Conservation (phyloP, 30 jellyfish, hydroid and myxozoan genomes). For the Aurelia aurita region DNA sequence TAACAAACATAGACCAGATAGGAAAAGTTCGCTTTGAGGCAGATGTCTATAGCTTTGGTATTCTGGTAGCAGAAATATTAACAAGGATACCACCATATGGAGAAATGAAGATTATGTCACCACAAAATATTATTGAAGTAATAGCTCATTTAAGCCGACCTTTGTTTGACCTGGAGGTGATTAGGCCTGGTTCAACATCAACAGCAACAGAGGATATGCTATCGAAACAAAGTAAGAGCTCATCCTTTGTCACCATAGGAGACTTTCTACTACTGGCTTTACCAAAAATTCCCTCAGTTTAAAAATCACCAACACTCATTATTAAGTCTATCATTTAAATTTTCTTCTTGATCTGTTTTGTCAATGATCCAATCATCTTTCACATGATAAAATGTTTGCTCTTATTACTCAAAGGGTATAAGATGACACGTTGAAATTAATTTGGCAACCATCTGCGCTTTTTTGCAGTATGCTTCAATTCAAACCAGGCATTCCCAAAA, state of each 20-base stretch:
- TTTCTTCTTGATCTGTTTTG: no score
- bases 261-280: no score
- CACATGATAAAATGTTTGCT: no score
- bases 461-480: no score
- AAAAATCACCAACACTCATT: no score
- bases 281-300: no score
- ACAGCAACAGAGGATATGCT: slow-evolving; percentile 34
- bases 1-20: slow-evolving; percentile 77
- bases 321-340: no score
- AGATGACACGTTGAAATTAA: no score
- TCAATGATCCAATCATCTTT: no score
- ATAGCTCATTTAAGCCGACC: slow-evolving; percentile 87
- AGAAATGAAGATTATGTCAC: slow-evolving; percentile 87
- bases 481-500: no score
- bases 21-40: slow-evolving; percentile 56
- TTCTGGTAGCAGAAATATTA: slow-evolving; percentile 82
- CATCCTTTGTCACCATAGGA: background rate
- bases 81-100: slow-evolving; percentile 88
- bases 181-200: slow-evolving; percentile 59
- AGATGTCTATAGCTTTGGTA: slow-evolving; percentile 94
- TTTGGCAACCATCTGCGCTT: no score
- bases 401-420: no score
- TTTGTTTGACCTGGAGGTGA: slow-evolving; percentile 73
- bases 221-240: slow-evolving; percentile 42
- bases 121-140: slow-evolving; percentile 84